A percentile compares a stretch with the other conserved stretches of the same genome.
Conservation (phyloP, 2,113 vertebrate species). For the Melanerpes formicivorus region DNA sequence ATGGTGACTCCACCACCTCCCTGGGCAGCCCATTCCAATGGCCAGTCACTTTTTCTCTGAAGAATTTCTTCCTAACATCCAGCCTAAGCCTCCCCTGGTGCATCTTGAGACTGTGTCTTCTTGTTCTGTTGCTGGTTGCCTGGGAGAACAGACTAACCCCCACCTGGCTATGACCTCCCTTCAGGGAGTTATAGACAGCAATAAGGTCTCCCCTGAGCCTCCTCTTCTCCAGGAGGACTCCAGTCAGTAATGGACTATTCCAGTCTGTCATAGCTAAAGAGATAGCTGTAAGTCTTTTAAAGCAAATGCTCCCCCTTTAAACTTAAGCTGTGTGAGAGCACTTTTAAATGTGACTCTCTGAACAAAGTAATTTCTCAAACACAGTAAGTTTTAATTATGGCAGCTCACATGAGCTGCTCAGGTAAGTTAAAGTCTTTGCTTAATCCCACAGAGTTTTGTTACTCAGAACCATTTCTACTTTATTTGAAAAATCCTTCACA, state of each 20-base stretch:
- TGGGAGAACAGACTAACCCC: no score
- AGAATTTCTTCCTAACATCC: no score
- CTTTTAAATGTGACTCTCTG: neutral
- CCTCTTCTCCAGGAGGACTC: no score
- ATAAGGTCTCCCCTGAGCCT: no score
- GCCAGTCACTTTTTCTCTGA: no score
- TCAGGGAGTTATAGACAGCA: no score
- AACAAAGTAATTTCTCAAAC: neutral
- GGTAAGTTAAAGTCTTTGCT: neutral
- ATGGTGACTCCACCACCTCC: no score
- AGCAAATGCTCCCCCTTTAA: neutral
- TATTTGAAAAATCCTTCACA: neutral
- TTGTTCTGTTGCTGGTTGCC: no score
- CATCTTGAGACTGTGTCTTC: no score
- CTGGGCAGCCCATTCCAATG: no score
- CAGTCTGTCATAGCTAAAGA: conserved; percentile 19
- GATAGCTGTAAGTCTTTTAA: conserved; percentile 15
- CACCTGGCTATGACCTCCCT: no score
- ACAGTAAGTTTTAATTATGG: neutral
- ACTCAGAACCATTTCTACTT: neutral
- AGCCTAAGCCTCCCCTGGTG: no score
- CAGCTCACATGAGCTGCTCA: neutral
- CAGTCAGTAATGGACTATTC: conserved; percentile 1
- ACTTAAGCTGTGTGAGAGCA: neutral
- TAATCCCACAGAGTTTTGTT: neutral